Evolutionary conservation across 2,113 vertebrate genomes (phyloP).

Genomic region (Phaetusa simplex): DNA sequence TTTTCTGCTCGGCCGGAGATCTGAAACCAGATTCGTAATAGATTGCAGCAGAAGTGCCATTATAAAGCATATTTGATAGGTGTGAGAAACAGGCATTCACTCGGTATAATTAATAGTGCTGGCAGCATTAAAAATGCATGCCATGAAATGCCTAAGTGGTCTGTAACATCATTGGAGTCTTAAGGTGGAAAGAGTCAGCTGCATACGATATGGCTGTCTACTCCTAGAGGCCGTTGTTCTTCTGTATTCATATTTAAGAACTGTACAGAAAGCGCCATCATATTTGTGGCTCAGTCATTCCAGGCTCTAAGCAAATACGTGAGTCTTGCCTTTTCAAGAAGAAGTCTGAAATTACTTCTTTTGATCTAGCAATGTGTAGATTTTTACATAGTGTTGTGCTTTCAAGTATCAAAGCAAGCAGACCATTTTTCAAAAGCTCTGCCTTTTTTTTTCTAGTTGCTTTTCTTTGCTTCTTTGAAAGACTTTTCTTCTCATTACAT

Average conservation of each 20-base stretch:
- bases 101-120: neutral
- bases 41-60: neutral
- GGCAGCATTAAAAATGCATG: conserved; percentile 15
- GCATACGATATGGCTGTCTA: neutral
- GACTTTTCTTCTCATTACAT: neutral
- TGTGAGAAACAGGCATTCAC: neutral
- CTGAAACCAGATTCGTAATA: neutral
- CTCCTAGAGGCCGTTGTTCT: neutral
- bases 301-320: neutral
- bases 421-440: neutral
- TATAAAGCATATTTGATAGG: neutral
- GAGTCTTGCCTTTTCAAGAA: neutral
- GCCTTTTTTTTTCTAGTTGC: neutral
- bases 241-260: neutral
- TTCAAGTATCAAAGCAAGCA: neutral
- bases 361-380: neutral
- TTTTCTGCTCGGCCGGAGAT: neutral
- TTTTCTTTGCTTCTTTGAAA: neutral
- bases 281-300: neutral
- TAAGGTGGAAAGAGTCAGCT: neutral
- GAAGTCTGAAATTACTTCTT: neutral
- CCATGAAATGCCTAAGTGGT: neutral
- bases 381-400: neutral
- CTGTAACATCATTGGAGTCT: neutral
- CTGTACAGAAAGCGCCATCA: neutral